phyloP scores from a whole-genome alignment of 2,888 invertebrate species.

The Zonitis immaculata region DNA sequence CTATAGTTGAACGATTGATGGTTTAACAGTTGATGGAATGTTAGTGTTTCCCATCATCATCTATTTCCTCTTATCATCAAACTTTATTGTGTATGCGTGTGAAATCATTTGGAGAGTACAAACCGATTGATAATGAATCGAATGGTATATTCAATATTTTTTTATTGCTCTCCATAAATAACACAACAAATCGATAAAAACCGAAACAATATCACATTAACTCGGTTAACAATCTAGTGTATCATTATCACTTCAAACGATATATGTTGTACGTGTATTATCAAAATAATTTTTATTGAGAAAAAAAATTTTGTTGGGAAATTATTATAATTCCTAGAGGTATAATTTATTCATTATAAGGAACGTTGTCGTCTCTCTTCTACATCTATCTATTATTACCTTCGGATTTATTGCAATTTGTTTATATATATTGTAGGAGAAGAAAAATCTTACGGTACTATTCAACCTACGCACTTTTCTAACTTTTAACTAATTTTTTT shows the following conservation, averaged over 20 bases:
- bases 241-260: not conserved
- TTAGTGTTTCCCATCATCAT: not conserved
- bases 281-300: not conserved
- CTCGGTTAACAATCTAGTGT: not conserved
- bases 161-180: not conserved
- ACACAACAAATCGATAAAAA: not conserved
- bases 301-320: not conserved
- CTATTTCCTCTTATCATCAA: not conserved
- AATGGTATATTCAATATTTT: not conserved
- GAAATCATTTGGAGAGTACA: not conserved
- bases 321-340: slow-evolving; percentile 1
- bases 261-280: not conserved
- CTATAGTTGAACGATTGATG: not conserved
- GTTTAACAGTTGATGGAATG: not conserved
- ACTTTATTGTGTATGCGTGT: not conserved
- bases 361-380: not conserved
- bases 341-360: slow-evolving; percentile 5
- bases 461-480: not conserved
- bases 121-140: not conserved
- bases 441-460: slow-evolving; percentile 1
- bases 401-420: slow-evolving; percentile 1
- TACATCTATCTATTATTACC: no score
- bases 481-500: not conserved
- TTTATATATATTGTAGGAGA: not conserved
- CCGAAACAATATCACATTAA: not conserved